Evolutionary conservation across 2,113 vertebrate genomes (phyloP), one percentile per base, ranked within the genome.

Genomic region (Pedionomus torquatus): DNA sequence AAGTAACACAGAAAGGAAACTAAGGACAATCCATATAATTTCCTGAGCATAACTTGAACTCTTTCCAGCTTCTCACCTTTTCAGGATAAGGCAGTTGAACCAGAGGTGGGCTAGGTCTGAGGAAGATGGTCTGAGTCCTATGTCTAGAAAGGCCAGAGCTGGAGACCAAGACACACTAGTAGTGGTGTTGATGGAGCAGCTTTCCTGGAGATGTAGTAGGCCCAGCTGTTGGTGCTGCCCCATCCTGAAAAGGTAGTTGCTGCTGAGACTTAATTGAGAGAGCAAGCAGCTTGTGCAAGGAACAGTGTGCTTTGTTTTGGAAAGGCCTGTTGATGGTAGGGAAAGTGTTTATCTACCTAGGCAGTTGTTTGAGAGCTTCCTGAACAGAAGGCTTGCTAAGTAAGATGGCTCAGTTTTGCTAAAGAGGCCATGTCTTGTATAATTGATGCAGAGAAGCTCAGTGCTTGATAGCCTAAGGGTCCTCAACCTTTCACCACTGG

Each of bases 401-500:
- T 63, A 71, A 86, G 48, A 87, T 71, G 65, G 74, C 17, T 96
- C 54, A 63, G 65, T 85, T 85, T 89, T 87, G 70, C 94, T 95
- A 46, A 88, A 96, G 83, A 77, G 86, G 46, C 77, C 31, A 7
- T 60, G 39, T 66, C 88, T 95, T 66, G 10, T 95, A 86, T 97
- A 95, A 94, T 61, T 93, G 84, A 93, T 92, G 76, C 61, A 68
- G 51, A 72, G 71, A 35, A 89, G 37, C 75, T 89, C 81, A 31
- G 49, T 46, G 41, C 48, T 91, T 16, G 21, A 20, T 88, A 93
- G 88, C 86, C 82, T 87, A 88, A 93, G 92, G 83, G 91, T 95
- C 83, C 69, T 82, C 66, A 97, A 70, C 49, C 72, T 95, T 96
- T 96, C 68, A 83, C 25, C 69, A 80, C 79, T 70, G 68, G 89